Evolutionary conservation across 2,113 vertebrate species (phyloP), one percentile per base, ranked within the genome.

Genomic region (Leucoraja erinaceus): DNA sequence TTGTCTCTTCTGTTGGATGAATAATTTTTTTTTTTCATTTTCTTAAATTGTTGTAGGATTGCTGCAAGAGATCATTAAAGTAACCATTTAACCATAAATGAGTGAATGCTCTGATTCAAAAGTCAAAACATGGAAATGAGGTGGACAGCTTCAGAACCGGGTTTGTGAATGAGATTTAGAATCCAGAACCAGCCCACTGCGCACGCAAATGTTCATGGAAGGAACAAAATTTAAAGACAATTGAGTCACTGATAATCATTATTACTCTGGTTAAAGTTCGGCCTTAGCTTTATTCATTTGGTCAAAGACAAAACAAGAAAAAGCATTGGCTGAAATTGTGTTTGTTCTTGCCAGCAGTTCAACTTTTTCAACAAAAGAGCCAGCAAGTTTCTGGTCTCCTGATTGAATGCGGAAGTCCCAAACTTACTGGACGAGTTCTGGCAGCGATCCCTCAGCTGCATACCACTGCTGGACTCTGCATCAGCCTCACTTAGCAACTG

Each of bases 261-360:
- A 38, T 66, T 90, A 20, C 16, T 90, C 86, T 90, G 86, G n/a
- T 38, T 72, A 22, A 91, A 54, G 16, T 91, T 91, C 33, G 47
- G 70, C 14, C 8, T 72, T 54, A 25, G 33, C 66, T 72, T 91
- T 54, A 74, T 47, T 91, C 90, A 47, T 70, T 54, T 72, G 25
- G 6, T 4, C 20, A 9, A 25, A 90, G 38, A 70, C 66, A 70
- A 70, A 28, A 54, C 90, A 54, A 72, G 12, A 28, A 20, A 70
- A 91, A 91, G 5, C 22, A 72, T 72, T 72, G 70, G 70, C 70
- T 20, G 16, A 72, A 20, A 72, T 20, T 20, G 18, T 72, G 70
- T 72, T 18, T 20, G 18, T 16, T 2, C 18, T 22, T 72, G 70
- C 70, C 70, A 72, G 70, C 70, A 72, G 70, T 72, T 72, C 70